Conservation (phyloP, 1,140 invertebrate genomes). For the Caenorhabditis tropicalis region DNA sequence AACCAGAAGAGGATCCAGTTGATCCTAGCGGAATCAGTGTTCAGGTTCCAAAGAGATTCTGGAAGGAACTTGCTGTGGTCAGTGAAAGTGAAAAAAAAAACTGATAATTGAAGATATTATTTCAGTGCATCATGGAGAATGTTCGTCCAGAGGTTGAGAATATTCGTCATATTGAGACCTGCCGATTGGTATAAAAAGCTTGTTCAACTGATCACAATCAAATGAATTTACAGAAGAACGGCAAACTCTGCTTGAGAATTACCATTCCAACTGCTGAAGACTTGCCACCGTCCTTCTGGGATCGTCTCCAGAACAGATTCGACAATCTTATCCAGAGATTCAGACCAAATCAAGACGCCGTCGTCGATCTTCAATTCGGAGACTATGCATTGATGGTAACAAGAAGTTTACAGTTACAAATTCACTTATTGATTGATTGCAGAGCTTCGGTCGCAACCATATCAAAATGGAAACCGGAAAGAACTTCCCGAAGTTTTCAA, state of each 20-base stretch:
- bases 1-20: neutral
- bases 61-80: neutral
- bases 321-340: neutral
- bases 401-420: neutral
- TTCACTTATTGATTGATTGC: neutral
- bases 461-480: neutral
- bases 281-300: too few species aligned
- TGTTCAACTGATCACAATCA: neutral
- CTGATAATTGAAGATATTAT: neutral
- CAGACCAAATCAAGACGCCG: neutral
- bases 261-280: too few species aligned
- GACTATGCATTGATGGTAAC: slow-evolving; percentile 18
- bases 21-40: neutral
- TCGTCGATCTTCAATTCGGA: neutral
- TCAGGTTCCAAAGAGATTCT: neutral
- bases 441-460: neutral
- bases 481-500: neutral
- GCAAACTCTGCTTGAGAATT: neutral
- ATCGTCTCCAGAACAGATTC: too few species aligned
- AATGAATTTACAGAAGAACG: neutral
- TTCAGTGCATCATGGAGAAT: neutral
- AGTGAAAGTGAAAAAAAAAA: neutral
- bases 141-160: neutral
- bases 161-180: neutral
- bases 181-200: neutral